These are phyloP conservation scores for Myiotriccus ornatus DNA, from an alignment of 2,797 vertebrate genomes.

Conservation along the genomic window DNA sequence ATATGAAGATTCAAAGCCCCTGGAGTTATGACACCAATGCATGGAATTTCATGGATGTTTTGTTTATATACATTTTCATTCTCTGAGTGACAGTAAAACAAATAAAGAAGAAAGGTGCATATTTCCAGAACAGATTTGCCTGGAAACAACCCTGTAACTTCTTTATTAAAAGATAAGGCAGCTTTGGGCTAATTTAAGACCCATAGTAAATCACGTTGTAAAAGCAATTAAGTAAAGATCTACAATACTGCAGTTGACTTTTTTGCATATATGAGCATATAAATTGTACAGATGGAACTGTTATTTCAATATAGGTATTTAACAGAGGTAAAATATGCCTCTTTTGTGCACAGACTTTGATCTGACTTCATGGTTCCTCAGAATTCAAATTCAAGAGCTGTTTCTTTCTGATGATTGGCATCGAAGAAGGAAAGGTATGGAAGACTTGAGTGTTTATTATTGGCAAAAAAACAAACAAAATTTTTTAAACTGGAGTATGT, in stretches of 20 bases:
- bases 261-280: background rate
- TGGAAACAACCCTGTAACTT: background rate
- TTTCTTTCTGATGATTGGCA: background rate
- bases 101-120: conserved; percentile 40
- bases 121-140: conserved; percentile 18
- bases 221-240: conserved; percentile 3
- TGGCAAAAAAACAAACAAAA: background rate
- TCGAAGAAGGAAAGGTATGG: background rate
- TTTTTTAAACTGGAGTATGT: background rate
- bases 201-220: background rate
- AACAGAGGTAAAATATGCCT: background rate
- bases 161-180: background rate
- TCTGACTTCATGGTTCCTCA: background rate
- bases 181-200: background rate
- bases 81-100: conserved; percentile 45
- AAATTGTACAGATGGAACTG: background rate
- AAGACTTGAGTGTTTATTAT: background rate
- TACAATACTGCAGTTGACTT: background rate
- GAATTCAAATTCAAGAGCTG: background rate
- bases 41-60: conserved; percentile 47
- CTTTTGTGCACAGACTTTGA: background rate
- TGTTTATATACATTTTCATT: conserved; percentile 33
- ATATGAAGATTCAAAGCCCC: conserved; percentile 16
- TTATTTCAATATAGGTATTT: background rate
- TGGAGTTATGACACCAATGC: conserved; percentile 35